phyloP scores from a whole-genome alignment of 1,140 invertebrate genomes.

The Druon quercuslanigerum region DNA sequence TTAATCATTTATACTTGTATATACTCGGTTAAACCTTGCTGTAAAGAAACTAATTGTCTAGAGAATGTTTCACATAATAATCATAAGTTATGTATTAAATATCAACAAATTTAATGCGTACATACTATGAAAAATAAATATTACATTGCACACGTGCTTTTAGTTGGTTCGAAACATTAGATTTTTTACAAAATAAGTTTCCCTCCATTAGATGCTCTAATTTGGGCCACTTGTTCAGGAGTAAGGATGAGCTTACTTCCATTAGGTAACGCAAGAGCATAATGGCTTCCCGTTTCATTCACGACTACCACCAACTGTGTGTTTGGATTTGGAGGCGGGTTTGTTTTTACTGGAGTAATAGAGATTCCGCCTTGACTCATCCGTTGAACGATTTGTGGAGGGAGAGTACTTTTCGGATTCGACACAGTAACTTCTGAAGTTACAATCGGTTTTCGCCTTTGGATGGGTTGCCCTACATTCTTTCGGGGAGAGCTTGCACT shows the following conservation, averaged over 20 bases:
- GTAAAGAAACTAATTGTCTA: too few species aligned
- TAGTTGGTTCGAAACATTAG: background rate
- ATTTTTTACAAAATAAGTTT: conserved; percentile 65
- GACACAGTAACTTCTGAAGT: conserved; percentile 49
- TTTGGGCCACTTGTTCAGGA: conserved; percentile 72
- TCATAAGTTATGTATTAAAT: background rate
- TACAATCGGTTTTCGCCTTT: conserved; percentile 45
- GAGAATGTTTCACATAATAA: too few species aligned
- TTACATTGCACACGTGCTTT: conserved; percentile 9
- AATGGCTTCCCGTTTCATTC: conserved; percentile 73
- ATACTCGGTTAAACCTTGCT: too few species aligned
- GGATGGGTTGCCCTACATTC: background rate
- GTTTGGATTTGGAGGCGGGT: conserved; percentile 33
- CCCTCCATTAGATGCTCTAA: conserved; percentile 70
- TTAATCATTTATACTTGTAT: too few species aligned
- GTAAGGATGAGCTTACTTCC: conserved; percentile 72
- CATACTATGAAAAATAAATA: conserved; percentile 16
- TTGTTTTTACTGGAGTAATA: conserved; percentile 67
- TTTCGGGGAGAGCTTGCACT: conserved; percentile 24
- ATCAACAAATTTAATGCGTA: background rate
- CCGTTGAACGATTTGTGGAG: conserved; percentile 65
- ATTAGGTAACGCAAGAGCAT: conserved; percentile 69
- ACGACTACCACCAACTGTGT: conserved; percentile 72
- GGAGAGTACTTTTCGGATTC: conserved; percentile 49
- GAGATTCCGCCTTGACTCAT: conserved; percentile 71